Conservation (phyloP, 2,113 vertebrate genomes). For the Marmota monax region DNA sequence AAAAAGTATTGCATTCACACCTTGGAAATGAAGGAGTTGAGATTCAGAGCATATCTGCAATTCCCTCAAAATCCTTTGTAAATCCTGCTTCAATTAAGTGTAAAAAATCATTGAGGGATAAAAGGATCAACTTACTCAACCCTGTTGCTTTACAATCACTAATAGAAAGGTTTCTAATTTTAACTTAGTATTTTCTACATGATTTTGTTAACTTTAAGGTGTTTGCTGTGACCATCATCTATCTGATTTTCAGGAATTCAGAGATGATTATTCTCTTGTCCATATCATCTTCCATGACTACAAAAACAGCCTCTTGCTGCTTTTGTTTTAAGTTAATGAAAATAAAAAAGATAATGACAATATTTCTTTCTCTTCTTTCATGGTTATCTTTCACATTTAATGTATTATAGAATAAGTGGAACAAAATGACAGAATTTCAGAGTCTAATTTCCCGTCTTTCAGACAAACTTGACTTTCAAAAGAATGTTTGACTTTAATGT, state of each 20-base stretch:
- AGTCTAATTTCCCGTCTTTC: neutral
- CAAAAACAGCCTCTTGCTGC: neutral
- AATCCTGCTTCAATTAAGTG: neutral
- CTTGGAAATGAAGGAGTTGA: neutral
- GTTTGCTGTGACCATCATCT: neutral
- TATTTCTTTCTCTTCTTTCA: neutral
- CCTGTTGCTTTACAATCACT: neutral
- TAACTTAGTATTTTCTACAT: neutral
- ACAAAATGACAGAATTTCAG: conserved; percentile 17
- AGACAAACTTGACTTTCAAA: neutral
- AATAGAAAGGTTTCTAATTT: neutral
- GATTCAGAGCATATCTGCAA: neutral
- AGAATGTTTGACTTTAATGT: neutral
- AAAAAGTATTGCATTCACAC: neutral
- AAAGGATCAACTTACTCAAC: neutral
- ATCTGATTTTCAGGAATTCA: conserved; percentile 23
- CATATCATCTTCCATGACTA: neutral
- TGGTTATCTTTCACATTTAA: neutral
- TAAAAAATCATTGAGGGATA: neutral
- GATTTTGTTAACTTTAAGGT: conserved; percentile 1
- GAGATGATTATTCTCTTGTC: neutral
- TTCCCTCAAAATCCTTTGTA: neutral
- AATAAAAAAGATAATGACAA: neutral
- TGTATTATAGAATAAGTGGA: neutral
- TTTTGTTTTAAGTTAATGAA: neutral